Conservation (phyloP, 2,888 invertebrate species). For the Caenorhabditis afra region DNA sequence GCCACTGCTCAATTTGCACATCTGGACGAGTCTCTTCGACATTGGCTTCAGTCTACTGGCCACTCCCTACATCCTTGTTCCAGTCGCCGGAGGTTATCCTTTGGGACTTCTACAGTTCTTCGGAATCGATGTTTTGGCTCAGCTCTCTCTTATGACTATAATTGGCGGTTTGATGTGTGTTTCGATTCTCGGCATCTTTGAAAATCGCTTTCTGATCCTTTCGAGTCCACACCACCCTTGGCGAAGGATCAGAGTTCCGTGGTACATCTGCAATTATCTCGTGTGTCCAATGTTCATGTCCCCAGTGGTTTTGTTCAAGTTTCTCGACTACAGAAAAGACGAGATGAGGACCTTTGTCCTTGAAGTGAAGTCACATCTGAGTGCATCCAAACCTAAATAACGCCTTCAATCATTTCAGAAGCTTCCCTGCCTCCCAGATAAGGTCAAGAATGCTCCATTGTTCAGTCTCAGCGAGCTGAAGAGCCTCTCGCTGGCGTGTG, state of each 20-base stretch:
- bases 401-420: too few relatives aligned
- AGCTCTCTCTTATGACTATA: background rate
- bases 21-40: conserved; percentile 8
- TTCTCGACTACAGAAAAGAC: background rate
- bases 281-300: background rate
- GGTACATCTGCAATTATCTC: conserved; percentile 2
- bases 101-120: background rate
- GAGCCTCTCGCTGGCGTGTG: too few relatives aligned
- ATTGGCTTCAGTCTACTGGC: conserved; percentile 1
- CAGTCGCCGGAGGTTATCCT: conserved; percentile 9
- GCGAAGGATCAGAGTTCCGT: background rate
- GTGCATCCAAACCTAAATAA: too few relatives aligned
- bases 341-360: background rate
- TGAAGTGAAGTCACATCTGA: too few relatives aligned
- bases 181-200: background rate
- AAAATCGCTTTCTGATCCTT: conserved; percentile 1
- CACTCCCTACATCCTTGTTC: background rate
- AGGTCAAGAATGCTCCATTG: too few relatives aligned
- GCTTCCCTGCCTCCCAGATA: too few relatives aligned
- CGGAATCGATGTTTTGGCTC: background rate
- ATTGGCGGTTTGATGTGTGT: background rate
- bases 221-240: background rate
- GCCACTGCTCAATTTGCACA: conserved; percentile 12
- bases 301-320: background rate
- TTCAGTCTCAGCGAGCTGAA: too few relatives aligned